These are phyloP conservation scores for Natrix natrix DNA, from an alignment of 2,797 vertebrate species.

Conservation along the genomic window DNA sequence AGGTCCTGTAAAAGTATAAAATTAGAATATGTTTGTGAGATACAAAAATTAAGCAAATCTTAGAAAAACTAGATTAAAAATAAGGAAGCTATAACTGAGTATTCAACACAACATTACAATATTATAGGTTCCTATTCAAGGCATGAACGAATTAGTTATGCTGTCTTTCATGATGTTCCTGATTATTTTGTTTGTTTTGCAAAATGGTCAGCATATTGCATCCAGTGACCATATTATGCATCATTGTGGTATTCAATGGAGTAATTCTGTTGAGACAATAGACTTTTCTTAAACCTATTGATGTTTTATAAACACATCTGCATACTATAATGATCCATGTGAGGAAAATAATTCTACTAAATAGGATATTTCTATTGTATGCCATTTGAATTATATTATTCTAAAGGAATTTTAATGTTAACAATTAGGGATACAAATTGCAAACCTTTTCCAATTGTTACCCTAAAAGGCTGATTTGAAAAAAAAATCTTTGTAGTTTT, in stretches of 20 bases:
- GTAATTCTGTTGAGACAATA: neutral
- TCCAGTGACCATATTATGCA: neutral
- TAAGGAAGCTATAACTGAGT: constrained; percentile 5
- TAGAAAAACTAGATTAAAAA: constrained; percentile 34
- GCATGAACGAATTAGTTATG: neutral
- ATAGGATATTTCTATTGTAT: neutral
- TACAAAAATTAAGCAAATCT: neutral
- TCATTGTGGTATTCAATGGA: neutral
- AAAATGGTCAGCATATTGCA: neutral
- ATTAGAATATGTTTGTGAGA: constrained; percentile 24
- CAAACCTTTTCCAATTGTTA: neutral
- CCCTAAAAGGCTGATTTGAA: neutral
- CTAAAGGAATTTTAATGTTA: neutral
- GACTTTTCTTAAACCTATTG: neutral
- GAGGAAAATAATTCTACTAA: neutral
- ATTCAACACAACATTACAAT: neutral
- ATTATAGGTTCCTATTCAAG: neutral
- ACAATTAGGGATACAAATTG: neutral
- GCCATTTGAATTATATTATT: neutral
- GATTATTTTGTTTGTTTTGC: neutral
- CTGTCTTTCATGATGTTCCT: neutral
- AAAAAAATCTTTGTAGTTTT: neutral
- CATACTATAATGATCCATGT: neutral
- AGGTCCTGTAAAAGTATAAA: neutral
- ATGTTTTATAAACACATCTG: neutral